These are phyloP conservation scores for Microcebus lehilahytsara DNA, from an alignment of 2,113 vertebrate genomes.

Conservation along the genomic window DNA sequence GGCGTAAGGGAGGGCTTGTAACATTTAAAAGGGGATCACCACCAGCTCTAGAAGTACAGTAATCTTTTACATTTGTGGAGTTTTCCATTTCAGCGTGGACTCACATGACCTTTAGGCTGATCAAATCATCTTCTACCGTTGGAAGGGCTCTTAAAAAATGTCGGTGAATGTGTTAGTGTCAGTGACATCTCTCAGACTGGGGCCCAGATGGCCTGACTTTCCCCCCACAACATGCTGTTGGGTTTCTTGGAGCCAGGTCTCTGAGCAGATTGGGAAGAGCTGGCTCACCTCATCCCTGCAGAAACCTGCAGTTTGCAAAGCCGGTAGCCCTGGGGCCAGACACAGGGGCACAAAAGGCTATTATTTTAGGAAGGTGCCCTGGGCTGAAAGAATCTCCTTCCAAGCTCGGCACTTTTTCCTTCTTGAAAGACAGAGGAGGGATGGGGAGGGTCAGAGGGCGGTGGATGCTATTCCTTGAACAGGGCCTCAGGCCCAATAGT, in stretches of 20 bases:
- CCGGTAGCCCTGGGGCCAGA: background rate
- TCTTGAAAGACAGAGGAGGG: background rate
- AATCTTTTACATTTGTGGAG: background rate
- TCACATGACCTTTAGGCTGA: background rate
- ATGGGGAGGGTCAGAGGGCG: background rate
- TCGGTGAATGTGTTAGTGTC: background rate
- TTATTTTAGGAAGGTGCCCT: background rate
- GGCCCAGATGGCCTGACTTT: background rate
- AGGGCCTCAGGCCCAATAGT: background rate
- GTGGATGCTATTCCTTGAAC: background rate
- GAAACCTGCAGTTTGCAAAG: background rate
- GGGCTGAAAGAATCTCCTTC: background rate
- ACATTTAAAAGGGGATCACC: background rate
- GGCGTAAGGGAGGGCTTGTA: background rate
- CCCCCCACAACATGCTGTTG: background rate
- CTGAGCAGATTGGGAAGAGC: background rate
- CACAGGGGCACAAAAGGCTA: background rate
- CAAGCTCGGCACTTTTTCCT: background rate
- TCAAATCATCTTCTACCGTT: background rate
- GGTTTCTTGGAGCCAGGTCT: background rate
- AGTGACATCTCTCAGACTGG: background rate
- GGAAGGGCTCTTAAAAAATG: background rate
- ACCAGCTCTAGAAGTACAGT: background rate
- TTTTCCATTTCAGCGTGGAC: background rate
- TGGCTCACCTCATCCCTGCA: background rate